Evolutionary conservation across 2,113 vertebrate genomes (phyloP), one percentile per base, ranked within the genome.

Genomic region (Hipposideros armiger): DNA sequence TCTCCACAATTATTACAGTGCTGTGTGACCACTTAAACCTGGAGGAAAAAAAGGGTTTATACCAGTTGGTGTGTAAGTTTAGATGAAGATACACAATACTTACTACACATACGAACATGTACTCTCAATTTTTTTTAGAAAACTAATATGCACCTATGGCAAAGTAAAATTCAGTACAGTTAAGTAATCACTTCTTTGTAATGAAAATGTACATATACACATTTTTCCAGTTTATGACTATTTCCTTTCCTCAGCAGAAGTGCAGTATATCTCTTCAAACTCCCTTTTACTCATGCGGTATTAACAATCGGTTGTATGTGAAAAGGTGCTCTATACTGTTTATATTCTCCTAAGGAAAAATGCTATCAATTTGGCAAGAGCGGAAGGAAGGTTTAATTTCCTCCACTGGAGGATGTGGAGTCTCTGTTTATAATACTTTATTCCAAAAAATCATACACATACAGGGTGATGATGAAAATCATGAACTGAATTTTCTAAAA

Each of bases 111-210:
- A 62, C 28, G 84, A 45, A 93, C 14, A 92, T 10, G 76, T 7
- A 56, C 3, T 26, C 28, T 77, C 32, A 76, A 32, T 28, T 95
- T 92, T 73, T 70, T 96, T 97, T 97, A 98, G 95, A 80, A 81
- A 98, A 98, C 92, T 94, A 97, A 92, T 92, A 97, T 64, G 62
- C 90, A 98, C 82, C 93, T 98, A 98, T 73, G 24, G 0, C 93
- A 97, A 98, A 81, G 90, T 97, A 97, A 98, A 98, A 98, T 98
- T 96, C 95, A 97, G 97, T 97, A 91, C 97, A 98, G 64, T 98
- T 93, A 97, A 98, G 95, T 92, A 97, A 64, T 97, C 86, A 97
- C 69, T 98, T 96, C 90, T 98, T 98, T 93, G 54, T 96, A 97
- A 97, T 97, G 80, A 98, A 98, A 98, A 97, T 62, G 67, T 72